A percentile compares a stretch with the other conserved stretches of the same genome.
phyloP scores from a whole-genome alignment of 2,797 vertebrate genomes.

The Catamblyrhynchus diadema region DNA sequence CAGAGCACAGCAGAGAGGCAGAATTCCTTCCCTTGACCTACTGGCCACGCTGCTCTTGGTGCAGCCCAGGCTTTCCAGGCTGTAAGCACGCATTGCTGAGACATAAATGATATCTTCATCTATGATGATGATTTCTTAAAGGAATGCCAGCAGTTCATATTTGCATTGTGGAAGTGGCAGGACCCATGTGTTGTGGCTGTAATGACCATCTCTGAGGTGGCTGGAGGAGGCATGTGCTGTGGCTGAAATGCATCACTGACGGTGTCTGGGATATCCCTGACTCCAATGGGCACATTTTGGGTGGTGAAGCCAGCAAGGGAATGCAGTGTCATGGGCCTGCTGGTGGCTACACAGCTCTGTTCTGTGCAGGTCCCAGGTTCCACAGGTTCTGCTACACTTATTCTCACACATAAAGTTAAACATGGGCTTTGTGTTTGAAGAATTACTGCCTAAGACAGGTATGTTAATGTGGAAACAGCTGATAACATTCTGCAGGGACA shows the following conservation, averaged over 20 bases:
- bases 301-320: neutral
- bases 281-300: accelerated
- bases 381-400: neutral
- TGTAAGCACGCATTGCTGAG: neutral
- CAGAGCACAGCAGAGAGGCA: neutral
- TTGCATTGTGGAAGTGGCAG: neutral
- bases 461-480: neutral
- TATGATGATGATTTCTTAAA: neutral
- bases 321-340: neutral
- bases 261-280: accelerated
- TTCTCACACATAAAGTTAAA: neutral
- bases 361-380: neutral
- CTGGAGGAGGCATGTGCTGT: neutral
- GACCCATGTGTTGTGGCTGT: neutral
- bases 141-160: neutral
- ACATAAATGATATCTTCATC: neutral
- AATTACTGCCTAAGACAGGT: neutral
- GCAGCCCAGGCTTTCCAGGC: neutral
- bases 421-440: neutral
- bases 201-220: neutral
- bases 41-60: neutral
- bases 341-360: neutral
- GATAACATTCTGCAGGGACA: neutral
- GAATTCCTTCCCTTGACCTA: neutral
- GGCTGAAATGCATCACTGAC: neutral